Evolutionary conservation across 2,888 invertebrate species (phyloP), one percentile per base, ranked within the genome.

Genomic region (Sphecodes monilicornis): DNA sequence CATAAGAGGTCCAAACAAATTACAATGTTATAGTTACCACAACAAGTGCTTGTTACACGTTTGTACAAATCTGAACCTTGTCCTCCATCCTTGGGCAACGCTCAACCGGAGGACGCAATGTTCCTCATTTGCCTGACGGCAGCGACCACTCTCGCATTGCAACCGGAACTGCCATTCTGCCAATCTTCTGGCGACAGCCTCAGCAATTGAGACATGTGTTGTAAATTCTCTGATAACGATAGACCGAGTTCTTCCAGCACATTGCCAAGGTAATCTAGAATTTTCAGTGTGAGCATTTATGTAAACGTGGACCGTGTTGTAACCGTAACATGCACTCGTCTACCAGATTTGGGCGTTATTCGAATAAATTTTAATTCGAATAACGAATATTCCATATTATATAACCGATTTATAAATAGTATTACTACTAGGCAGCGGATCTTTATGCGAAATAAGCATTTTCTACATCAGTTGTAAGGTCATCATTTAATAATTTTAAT

Each of bases 181-280:
- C 97, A 98, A 85, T 97, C 96, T 88, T 97, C 97, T 0, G 96
- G 95, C 4, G 96, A 95, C 43, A 97, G 95, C 93, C 97, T 96
- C 66, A 98, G 95, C 78, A 98, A 94, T 16, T 95, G 95, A n/a
- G 96, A 95, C 85, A 98, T 96, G 91, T 97, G 97, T 76, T 96
- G 96, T 74, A 98, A 94, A 86, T 97, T 96, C 68, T 97, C 96
- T 0, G 97, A 96, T n/a, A 97, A 95, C 2, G 95, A 95, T 39
- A 98, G 95, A 3, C 98, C 98, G 39, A 98, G 95, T 94, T 98
- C 98, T 92, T 98, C 98, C 26, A 98, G 95, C 1, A 98, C 97
- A 93, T 97, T 98, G 22, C 97, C 97, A 80, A 98, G 95, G 93
- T 98, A 98, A 94, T 97, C 98, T 97, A n/a, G 3, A 84, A 78